phyloP scores from a whole-genome alignment of 1,140 invertebrate species.

The Apis cerana region DNA sequence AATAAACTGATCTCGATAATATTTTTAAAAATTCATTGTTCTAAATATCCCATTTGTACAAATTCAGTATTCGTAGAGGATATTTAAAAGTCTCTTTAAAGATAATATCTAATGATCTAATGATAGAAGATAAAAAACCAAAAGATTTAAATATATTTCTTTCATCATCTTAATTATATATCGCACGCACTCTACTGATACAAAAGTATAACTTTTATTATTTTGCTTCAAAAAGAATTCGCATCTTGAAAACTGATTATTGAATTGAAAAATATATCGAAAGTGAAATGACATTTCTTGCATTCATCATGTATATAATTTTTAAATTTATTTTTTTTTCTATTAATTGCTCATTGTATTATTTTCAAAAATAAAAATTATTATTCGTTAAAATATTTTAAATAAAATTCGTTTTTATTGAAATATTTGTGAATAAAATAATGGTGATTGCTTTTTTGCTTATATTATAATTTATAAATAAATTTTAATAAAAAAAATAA shows the following conservation, averaged over 20 bases:
- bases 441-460: background rate
- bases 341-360: background rate
- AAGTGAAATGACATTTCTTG: background rate
- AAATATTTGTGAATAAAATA: background rate
- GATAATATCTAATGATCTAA: slow-evolving; percentile 40
- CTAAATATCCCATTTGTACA: slow-evolving; percentile 52
- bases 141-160: slow-evolving; percentile 19
- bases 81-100: slow-evolving; percentile 10
- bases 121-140: slow-evolving; percentile 43
- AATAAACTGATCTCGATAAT: slow-evolving; percentile 41
- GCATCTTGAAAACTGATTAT: background rate
- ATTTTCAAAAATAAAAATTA: background rate
- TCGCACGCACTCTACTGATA: background rate
- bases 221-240: background rate
- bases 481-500: background rate
- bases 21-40: slow-evolving; percentile 47
- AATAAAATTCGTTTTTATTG: background rate
- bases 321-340: background rate
- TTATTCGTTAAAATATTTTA: background rate
- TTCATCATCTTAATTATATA: slow-evolving; percentile 6
- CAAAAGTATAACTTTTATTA: background rate
- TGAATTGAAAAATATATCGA: background rate
- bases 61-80: slow-evolving; percentile 59
- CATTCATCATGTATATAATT: background rate
- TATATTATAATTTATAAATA: background rate